Base-by-base conservation (phyloP, 2,888 invertebrate genomes). In the Cantharis nigra region DNA sequence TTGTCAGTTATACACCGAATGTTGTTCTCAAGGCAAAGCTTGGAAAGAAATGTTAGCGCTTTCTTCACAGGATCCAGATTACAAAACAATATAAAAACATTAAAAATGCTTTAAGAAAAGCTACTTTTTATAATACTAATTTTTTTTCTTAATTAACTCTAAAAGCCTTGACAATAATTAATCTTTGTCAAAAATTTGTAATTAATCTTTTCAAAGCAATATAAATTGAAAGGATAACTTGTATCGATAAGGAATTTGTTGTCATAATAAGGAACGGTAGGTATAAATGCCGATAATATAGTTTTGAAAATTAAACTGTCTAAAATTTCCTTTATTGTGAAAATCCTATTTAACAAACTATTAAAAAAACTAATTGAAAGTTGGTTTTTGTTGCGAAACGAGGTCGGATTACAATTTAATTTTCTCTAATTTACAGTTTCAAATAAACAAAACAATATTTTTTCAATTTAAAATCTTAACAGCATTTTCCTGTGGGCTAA, bases 141-240 rank as follows among this genome's bases (percentile, higher is more conserved):
- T 23, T 67, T 67, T 23, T 67, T 26, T 26, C 65, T 23, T 26
- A 67, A 67, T 67, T 67, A 67, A 67, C 13, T 13, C 26, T 67
- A 67, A 67, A 67, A 67, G 65, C 65, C 9, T 67, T 67, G 23
- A 23, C 26, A 67, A 67, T 26, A 65, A 73, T 73, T 67, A 73
- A 73, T 73, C 72, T 49, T 67, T 67, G 67, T 73, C 72, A 23
- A 73, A 65, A 69, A 49, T 73, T 73, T 73, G 72, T 73, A 73
- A 73, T 73, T 73, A 73, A 73, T 73, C 72, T 73, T 69, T 73
- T 23, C 62, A 62, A 65, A 62, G 49, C 26, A 23, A 67, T 16
- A 73, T 67, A 73, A 73, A 73, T 67, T 67, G 26, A 73, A 49
- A 67, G 72, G 23, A 72, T 73, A 33, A 11, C 49, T 49, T 73